Evolutionary conservation across 2,113 vertebrate species (phyloP), one percentile per base, ranked within the genome.

Genomic region (Nanorana parkeri): DNA sequence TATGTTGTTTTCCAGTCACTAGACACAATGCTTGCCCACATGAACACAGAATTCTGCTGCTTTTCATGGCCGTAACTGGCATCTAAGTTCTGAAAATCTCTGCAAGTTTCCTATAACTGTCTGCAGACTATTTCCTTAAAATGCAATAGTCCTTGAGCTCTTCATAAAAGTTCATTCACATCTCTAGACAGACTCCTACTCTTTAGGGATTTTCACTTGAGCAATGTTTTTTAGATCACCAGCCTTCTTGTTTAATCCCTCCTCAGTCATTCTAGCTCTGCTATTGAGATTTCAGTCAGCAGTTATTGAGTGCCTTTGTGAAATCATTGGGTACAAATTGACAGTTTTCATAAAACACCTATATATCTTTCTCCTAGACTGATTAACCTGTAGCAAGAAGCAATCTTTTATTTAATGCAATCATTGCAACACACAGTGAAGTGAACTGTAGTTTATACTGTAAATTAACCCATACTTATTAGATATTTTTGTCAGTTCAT

Each of bases 131-230:
- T 75, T 61, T 60, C 26, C 28, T 61, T 41, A 75, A 75, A 61
- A 75, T 60, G 58, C 72, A 75, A 75, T 75, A 75, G 72, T 75
- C 72, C 72, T 75, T 75, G 72, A 75, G 69, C 69, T 73, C 69
- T 73, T 55, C 55, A 55, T 75, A 41, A 23, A 41, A 32, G 55
- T 36, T 61, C 54, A 47, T 56, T 75, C 28, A 29, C 72, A 75
- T 75, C 72, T 75, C 29, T 41, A 61, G 72, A 61, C 29, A 60
- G 72, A 75, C 72, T 41, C 72, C 55, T 23, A 60, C 72, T 75
- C 55, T 36, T 75, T 15, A 23, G 29, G 60, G 55, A 61, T 61
- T 75, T 74, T 75, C 72, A 16, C 72, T 75, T 56, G 54, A 60
- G 72, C 72, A 58, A 74, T 74, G 72, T 60, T 41, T 75, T 47